A percentile compares a stretch with the other conserved stretches of the same genome.
These are phyloP conservation scores for Grus americana DNA, from an alignment of 2,113 vertebrate genomes.

Conservation along the genomic window DNA sequence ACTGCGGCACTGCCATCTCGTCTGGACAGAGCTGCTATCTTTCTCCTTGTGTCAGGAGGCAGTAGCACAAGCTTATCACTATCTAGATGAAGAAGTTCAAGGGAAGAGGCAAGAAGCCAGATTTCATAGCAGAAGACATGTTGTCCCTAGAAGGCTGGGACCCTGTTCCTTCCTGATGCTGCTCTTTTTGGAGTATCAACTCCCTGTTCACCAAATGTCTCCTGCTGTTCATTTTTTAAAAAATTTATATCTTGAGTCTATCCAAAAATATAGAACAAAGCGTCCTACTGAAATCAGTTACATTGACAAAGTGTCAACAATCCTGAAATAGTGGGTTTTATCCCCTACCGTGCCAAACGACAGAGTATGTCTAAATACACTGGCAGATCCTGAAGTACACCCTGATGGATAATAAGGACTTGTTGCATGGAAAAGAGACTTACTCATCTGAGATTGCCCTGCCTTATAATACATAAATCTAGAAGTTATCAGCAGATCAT, in stretches of 20 bases:
- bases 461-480: background rate
- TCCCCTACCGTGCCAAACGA: background rate
- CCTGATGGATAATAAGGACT: background rate
- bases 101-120: background rate
- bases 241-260: background rate
- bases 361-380: background rate
- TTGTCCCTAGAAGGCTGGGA: background rate
- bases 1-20: background rate
- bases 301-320: constrained; percentile 49
- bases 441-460: background rate
- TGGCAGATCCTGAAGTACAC: background rate
- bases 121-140: background rate
- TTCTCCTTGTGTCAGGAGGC: background rate
- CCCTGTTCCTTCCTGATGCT: background rate
- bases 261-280: constrained; percentile 16
- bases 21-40: background rate
- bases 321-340: constrained; percentile 37
- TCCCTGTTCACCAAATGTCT: background rate
- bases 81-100: background rate
- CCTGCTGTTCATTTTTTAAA: background rate
- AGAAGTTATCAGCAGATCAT: background rate
- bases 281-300: constrained; percentile 22
- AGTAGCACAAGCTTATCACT: background rate
- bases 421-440: background rate
- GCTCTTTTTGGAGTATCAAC: background rate